These are phyloP conservation scores for Gymnoscopelus microlampas DNA, from an alignment of 2,797 vertebrate species.

Conservation along the genomic window DNA sequence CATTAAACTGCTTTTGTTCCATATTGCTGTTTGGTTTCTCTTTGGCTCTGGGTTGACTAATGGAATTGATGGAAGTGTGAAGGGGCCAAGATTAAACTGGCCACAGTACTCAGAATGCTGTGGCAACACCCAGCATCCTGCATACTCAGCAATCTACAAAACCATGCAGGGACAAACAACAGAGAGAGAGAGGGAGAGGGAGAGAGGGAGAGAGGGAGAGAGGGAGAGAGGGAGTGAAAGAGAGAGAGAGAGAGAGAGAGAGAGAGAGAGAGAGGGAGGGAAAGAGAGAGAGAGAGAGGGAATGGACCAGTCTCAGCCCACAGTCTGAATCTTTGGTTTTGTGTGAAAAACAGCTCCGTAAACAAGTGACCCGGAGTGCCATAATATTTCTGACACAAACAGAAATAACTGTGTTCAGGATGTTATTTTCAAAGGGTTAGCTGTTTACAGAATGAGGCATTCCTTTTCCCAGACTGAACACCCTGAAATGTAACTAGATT, in stretches of 20 bases:
- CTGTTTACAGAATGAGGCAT: background rate
- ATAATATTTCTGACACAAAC: background rate
- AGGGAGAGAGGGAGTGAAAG: background rate
- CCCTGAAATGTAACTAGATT: slow-evolving; percentile 12
- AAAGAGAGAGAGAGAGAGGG: slow-evolving; percentile 24
- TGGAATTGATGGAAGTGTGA: slow-evolving; percentile 13
- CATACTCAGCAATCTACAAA: slow-evolving; percentile 64
- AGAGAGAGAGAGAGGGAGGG: background rate
- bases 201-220: background rate
- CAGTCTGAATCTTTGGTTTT: slow-evolving; percentile 24
- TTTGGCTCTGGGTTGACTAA: slow-evolving; percentile 15
- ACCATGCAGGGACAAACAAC: slow-evolving; percentile 44
- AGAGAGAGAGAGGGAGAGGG: slow-evolving; percentile 15
- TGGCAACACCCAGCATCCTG: slow-evolving; percentile 45
- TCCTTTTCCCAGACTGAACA: background rate
- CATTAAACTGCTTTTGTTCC: background rate
- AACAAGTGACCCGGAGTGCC: slow-evolving; percentile 15
- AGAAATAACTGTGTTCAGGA: background rate
- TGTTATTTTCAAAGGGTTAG: background rate
- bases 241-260: background rate
- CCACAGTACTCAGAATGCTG: slow-evolving; percentile 23
- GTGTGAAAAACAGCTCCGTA: slow-evolving; percentile 24
- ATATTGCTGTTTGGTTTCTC: slow-evolving; percentile 16
- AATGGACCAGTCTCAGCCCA: slow-evolving; percentile 27
- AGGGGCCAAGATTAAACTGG: slow-evolving; percentile 15